phyloP scores from a whole-genome alignment of 2,888 invertebrate genomes.

The Macrophya annulata region DNA sequence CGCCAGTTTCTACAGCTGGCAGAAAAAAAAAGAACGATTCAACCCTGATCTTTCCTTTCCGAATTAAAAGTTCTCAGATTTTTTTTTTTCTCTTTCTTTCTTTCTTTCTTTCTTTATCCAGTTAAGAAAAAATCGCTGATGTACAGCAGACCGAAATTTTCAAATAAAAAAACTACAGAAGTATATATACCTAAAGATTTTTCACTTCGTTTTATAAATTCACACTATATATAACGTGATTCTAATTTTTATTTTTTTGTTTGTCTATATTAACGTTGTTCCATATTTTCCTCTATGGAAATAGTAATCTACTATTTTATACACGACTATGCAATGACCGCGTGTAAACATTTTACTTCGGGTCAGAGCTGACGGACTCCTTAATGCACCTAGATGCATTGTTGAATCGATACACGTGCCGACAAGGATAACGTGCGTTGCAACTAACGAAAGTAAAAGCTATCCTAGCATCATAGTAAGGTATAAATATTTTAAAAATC shows the following conservation, averaged over 20 bases:
- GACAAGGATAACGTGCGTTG: slow-evolving; percentile 24
- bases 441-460: slow-evolving; percentile 46
- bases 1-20: not conserved
- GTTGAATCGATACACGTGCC: slow-evolving; percentile 51
- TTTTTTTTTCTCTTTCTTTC: too few relatives aligned
- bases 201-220: too few relatives aligned
- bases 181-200: too few relatives aligned
- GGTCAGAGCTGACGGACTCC: slow-evolving; percentile 7
- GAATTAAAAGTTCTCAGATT: too few relatives aligned
- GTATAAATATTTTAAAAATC: not conserved
- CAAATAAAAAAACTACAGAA: too few relatives aligned
- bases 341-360: slow-evolving; percentile 15
- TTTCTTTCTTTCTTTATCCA: too few relatives aligned
- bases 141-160: too few relatives aligned
- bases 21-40: too few relatives aligned
- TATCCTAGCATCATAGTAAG: not conserved
- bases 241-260: not conserved
- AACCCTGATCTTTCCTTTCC: too few relatives aligned
- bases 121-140: too few relatives aligned
- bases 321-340: not conserved
- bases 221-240: too few relatives aligned
- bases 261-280: not conserved
- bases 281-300: not conserved
- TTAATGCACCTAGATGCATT: slow-evolving; percentile 39
- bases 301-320: not conserved